These are phyloP conservation scores for Sardina pilchardus DNA, from an alignment of 2,113 vertebrate genomes.

Conservation along the genomic window DNA sequence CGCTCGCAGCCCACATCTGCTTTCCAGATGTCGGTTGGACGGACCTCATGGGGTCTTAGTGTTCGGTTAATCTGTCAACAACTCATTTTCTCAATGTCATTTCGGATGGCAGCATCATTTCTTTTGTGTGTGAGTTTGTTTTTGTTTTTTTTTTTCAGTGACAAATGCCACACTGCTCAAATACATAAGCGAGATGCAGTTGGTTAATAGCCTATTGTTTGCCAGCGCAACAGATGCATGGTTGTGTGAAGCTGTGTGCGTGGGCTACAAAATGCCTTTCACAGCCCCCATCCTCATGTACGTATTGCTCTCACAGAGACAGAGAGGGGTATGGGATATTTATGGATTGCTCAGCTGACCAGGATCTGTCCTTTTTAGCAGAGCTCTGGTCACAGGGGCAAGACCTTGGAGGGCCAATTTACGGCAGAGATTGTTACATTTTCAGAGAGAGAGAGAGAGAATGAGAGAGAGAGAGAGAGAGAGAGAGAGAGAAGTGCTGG, in stretches of 20 bases:
- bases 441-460: not conserved
- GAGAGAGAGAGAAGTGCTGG: not conserved
- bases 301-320: not conserved
- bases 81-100: not conserved
- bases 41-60: not conserved
- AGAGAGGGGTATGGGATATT: not conserved
- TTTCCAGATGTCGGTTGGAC: not conserved
- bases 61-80: not conserved
- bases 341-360: not conserved
- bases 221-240: slow-evolving; percentile 10
- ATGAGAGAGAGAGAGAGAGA: not conserved
- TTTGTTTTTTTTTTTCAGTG: not conserved
- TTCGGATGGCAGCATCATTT: not conserved
- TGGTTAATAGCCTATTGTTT: slow-evolving; percentile 10
- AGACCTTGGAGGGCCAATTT: not conserved
- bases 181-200: not conserved
- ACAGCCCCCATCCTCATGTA: not conserved
- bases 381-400: not conserved
- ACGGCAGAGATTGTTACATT: not conserved
- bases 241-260: slow-evolving; percentile 1
- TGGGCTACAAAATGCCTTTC: not conserved
- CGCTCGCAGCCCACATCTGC: not conserved
- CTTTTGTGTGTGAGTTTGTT: not conserved
- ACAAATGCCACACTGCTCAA: not conserved
- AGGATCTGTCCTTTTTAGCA: not conserved